Evolutionary conservation across 2,888 invertebrate species (phyloP).

Genomic region (Synanthedon tipuliformis): DNA sequence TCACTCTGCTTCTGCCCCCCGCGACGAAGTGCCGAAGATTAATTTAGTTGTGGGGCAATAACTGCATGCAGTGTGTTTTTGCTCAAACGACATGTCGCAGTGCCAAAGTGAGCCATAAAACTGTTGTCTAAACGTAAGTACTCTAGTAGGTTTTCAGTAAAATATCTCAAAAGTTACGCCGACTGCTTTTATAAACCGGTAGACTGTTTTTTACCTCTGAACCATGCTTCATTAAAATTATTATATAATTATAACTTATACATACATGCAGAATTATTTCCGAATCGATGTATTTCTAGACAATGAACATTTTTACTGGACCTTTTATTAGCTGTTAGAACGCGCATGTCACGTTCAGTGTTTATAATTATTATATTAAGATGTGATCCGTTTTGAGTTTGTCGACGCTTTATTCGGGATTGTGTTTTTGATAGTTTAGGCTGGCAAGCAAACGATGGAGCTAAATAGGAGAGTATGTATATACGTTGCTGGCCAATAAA

Average conservation of each 20-base stretch:
- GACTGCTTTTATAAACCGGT: conserved; percentile 62
- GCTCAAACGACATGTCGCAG: conserved; percentile 59
- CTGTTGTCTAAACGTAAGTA: conserved; percentile 44
- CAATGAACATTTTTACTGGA: conserved; percentile 44
- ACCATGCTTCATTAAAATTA: conserved; percentile 30
- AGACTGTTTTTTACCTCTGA: conserved; percentile 63
- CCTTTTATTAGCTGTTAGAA: conserved; percentile 14
- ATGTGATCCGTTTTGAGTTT: conserved; percentile 11
- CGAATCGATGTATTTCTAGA: conserved; percentile 21
- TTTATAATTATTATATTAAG: not conserved
- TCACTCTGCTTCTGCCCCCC: conserved; percentile 65
- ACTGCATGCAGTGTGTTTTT: conserved; percentile 38
- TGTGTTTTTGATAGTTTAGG: not conserved
- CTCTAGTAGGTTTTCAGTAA: conserved; percentile 48
- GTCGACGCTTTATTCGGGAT: conserved; percentile 31
- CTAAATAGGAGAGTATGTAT: conserved; percentile 24
- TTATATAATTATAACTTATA: conserved; percentile 45
- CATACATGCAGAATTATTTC: conserved; percentile 31
- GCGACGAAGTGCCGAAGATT: conserved; percentile 27
- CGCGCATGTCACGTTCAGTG: conserved; percentile 1
- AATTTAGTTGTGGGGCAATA: conserved; percentile 27
- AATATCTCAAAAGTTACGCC: conserved; percentile 53
- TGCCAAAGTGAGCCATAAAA: conserved; percentile 68
- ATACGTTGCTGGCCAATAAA: conserved; percentile 58
- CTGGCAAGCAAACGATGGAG: conserved; percentile 17